These are phyloP conservation scores for Dysdera silvatica DNA, from an alignment of 1,140 invertebrate genomes.

Conservation along the genomic window DNA sequence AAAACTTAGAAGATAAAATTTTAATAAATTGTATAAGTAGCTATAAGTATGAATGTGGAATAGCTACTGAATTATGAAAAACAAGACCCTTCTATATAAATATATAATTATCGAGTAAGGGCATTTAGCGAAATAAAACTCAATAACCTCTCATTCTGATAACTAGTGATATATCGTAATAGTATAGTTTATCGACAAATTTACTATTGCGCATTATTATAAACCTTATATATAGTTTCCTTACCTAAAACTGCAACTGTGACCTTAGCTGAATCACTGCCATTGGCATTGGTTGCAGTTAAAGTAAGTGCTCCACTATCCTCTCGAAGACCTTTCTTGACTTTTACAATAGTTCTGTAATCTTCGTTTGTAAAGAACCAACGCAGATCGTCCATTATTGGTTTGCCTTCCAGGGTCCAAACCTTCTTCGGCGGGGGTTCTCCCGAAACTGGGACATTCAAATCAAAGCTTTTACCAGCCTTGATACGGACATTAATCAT, in stretches of 20 bases:
- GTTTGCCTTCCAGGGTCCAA: conserved; percentile 77
- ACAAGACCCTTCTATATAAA: too few species aligned
- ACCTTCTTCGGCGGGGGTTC: conserved; percentile 88
- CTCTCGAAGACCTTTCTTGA: conserved; percentile 75
- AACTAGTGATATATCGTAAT: too few species aligned
- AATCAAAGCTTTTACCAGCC: conserved; percentile 85
- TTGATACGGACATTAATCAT: conserved; percentile 85
- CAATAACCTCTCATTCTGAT: too few species aligned
- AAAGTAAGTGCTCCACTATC: conserved; percentile 69
- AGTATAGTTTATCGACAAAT: too few species aligned
- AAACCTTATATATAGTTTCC: too few species aligned
- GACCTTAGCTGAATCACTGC: conserved; percentile 74
- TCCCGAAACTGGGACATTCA: conserved; percentile 86
- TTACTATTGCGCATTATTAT: too few species aligned
- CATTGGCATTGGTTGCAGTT: conserved; percentile 84
- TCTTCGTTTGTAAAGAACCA: conserved; percentile 75
- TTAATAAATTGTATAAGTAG: too few species aligned
- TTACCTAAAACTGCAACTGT: conserved; percentile 65
- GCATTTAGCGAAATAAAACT: too few species aligned
- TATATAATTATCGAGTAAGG: too few species aligned
- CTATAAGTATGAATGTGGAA: too few species aligned
- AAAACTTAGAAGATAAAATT: too few species aligned
- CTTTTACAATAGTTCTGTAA: conserved; percentile 76
- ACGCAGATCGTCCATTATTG: conserved; percentile 69
- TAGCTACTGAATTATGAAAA: too few species aligned